Base-by-base conservation (phyloP, 2,888 invertebrate genomes). In the Athetis lepigone region DNA sequence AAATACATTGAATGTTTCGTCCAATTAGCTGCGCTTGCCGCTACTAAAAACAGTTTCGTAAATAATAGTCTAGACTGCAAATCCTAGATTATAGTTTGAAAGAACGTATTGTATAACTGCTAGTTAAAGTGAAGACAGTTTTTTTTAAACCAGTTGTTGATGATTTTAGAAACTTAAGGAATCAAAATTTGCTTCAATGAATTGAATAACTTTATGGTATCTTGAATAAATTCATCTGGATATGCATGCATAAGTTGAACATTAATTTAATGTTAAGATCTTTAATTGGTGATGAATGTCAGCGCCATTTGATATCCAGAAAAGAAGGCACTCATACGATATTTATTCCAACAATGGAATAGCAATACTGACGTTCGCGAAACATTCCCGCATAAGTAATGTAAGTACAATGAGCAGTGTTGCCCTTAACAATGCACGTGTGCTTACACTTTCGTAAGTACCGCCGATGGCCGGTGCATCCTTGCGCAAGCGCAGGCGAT, bases 401-500 rank as follows among this genome's bases (percentile, higher is more conserved):
- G 43, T 27, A 54, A 27, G 29, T 37, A 19, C 21, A 21, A 7
- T 29, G 6, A 19, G 29, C 29, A 57, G 43, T 37, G 39, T 50
- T 66, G 68, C 64, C 79, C 78, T 81, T 85, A 81, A 81, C 50
- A 69, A 78, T 83, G 77, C 80, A 82, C 68, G 71, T 75, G 75
- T 71, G 69, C 74, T 68, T 63, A 62, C 64, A 76, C 75, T 93
- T 89, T 90, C 89, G 88, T 82, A 90, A 91, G 82, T 43, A 72
- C 77, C 76, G 72, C 75, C 54, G 52, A 73, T 75, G 70, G 74
- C 50, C 72, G 78, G 83, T 89, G 92, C 90, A 92, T 91, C 90
- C 84, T 92, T 92, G 87, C 92, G 92, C 85, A 92, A 93, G 78
- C 58, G 59, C 73, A 69, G 69, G 74, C 75, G 64, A 36, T 77